Percentiles rank a stretch among this genome's conserved stretches.
Conservation (phyloP, 1,140 invertebrate species). For the Papilio dardanus region DNA sequence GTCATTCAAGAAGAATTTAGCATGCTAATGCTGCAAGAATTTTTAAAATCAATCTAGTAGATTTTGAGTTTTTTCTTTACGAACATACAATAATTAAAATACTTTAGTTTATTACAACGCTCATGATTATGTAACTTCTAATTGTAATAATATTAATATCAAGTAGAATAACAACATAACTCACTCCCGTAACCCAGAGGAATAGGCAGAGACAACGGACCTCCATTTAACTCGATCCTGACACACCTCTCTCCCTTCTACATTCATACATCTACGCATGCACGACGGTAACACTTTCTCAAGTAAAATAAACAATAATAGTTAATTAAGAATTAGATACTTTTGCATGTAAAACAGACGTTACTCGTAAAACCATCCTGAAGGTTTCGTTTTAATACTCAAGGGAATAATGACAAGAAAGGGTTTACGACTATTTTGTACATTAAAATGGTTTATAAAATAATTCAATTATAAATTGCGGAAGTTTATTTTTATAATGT, state of each 20-base stretch:
- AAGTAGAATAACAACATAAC: not conserved
- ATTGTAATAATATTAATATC: not conserved
- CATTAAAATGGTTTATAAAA: conserved; percentile 4
- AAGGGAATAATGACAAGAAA: conserved; percentile 41
- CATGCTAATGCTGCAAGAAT: not conserved
- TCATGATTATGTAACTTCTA: too few relatives aligned
- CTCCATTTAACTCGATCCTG: too few relatives aligned
- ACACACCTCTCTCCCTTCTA: too few relatives aligned
- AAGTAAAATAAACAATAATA: too few relatives aligned
- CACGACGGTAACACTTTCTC: too few relatives aligned
- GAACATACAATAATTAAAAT: not conserved
- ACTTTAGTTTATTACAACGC: too few relatives aligned
- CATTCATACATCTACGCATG: too few relatives aligned
- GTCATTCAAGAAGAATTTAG: not conserved
- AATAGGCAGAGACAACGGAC: too few relatives aligned
- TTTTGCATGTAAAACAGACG: conserved; percentile 35
- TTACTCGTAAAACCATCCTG: conserved; percentile 42
- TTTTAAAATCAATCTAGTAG: not conserved
- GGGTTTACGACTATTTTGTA: conserved; percentile 42
- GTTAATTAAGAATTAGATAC: conserved; percentile 36
- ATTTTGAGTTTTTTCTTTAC: not conserved
- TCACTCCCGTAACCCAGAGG: too few relatives aligned
- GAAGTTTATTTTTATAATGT: not conserved
- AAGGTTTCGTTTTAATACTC: conserved; percentile 41
- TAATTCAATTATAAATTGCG: conserved; percentile 8